Conservation (phyloP, 2,113 vertebrate species). For the Zootoca vivipara region DNA sequence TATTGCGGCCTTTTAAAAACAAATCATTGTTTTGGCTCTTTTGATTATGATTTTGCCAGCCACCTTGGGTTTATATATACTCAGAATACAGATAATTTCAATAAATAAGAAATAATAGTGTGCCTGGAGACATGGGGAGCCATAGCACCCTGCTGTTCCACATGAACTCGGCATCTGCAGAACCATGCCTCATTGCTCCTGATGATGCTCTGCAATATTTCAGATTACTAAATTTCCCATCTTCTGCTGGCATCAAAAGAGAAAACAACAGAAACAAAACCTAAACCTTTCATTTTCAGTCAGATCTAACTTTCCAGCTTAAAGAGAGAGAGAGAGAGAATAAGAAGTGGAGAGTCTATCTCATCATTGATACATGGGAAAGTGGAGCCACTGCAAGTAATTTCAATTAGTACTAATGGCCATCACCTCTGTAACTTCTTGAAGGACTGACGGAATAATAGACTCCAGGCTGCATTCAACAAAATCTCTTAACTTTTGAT, state of each 20-base stretch:
- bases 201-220: background rate
- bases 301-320: background rate
- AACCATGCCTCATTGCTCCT: background rate
- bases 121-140: too few species aligned
- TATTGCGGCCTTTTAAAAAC: background rate
- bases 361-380: background rate
- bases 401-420: constrained; percentile 30
- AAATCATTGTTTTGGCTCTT: background rate
- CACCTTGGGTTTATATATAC: background rate
- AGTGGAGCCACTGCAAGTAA: background rate
- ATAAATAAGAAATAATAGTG: background rate
- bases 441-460: constrained; percentile 21
- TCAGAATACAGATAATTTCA: background rate
- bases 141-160: too few species aligned
- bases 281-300: background rate
- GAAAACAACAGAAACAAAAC: background rate
- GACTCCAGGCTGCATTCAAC: constrained; percentile 26
- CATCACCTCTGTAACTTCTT: constrained; percentile 25
- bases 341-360: background rate
- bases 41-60: background rate
- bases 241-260: background rate
- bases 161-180: background rate
- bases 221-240: background rate
- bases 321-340: background rate
- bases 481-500: constrained; percentile 8